Conservation (phyloP, 2,888 invertebrate genomes). For the Nezara viridula region DNA sequence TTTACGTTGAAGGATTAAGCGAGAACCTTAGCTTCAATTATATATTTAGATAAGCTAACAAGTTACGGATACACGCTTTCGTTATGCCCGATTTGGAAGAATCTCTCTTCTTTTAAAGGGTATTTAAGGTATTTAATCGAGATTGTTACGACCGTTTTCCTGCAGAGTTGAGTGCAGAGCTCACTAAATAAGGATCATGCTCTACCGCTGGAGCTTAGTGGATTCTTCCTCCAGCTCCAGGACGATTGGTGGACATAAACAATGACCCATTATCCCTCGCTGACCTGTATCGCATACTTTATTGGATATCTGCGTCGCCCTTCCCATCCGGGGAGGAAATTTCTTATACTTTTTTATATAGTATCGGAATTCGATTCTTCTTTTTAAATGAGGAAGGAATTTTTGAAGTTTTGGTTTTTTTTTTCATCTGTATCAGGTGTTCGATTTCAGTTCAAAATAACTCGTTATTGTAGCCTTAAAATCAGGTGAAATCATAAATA, state of each 20-base stretch:
- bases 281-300: slow-evolving; percentile 45
- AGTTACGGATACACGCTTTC: no score
- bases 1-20: no score
- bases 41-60: no score
- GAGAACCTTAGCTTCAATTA: no score
- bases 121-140: background rate
- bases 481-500: background rate
- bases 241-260: slow-evolving; percentile 10
- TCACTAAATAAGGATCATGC: slow-evolving; percentile 37
- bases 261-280: slow-evolving; percentile 17
- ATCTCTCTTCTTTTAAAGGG: background rate
- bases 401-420: background rate
- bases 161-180: background rate
- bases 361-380: slow-evolving; percentile 1
- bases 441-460: background rate
- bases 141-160: background rate
- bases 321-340: background rate
- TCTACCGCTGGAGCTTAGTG: slow-evolving; percentile 12
- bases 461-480: background rate
- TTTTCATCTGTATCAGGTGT: background rate
- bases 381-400: background rate
- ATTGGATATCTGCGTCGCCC: background rate
- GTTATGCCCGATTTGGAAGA: background rate
- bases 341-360: background rate
- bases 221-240: slow-evolving; percentile 29